These are phyloP conservation scores for Leptarthrus brevirostris DNA, from an alignment of 2,888 invertebrate genomes.

Conservation along the genomic window DNA sequence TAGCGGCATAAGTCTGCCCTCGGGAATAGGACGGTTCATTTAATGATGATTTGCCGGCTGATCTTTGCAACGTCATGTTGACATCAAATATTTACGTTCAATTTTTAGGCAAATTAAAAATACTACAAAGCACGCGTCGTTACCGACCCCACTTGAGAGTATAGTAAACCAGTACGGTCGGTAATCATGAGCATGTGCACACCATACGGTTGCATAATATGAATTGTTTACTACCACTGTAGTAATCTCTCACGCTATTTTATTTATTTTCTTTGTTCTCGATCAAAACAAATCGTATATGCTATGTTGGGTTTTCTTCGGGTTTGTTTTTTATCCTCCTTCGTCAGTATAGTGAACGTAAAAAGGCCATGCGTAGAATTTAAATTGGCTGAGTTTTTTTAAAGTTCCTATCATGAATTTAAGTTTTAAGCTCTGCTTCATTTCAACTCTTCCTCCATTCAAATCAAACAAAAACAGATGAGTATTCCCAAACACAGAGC, in stretches of 20 bases:
- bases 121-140: not conserved
- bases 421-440: too few species aligned
- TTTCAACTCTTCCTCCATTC: too few species aligned
- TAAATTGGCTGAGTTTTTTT: constrained; percentile 24
- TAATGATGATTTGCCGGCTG: too few species aligned
- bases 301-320: constrained; percentile 23
- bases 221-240: constrained; percentile 11
- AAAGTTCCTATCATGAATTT: too few species aligned
- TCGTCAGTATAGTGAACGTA: constrained; percentile 19
- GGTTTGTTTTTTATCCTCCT: not conserved
- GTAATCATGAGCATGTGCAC: not conserved
- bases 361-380: constrained; percentile 40
- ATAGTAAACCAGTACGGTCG: not conserved
- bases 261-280: constrained; percentile 17
- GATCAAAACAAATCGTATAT: constrained; percentile 41
- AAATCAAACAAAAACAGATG: too few species aligned
- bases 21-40: too few species aligned
- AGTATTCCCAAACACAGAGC: too few species aligned
- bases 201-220: not conserved
- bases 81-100: not conserved
- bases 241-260: constrained; percentile 1
- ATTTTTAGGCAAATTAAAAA: constrained; percentile 18
- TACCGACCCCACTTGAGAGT: not conserved
- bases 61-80: too few species aligned
- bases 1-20: not conserved